Evolutionary conservation across 2,797 vertebrate genomes (phyloP), one percentile per base, ranked within the genome.

Genomic region (Amniataba percoides): DNA sequence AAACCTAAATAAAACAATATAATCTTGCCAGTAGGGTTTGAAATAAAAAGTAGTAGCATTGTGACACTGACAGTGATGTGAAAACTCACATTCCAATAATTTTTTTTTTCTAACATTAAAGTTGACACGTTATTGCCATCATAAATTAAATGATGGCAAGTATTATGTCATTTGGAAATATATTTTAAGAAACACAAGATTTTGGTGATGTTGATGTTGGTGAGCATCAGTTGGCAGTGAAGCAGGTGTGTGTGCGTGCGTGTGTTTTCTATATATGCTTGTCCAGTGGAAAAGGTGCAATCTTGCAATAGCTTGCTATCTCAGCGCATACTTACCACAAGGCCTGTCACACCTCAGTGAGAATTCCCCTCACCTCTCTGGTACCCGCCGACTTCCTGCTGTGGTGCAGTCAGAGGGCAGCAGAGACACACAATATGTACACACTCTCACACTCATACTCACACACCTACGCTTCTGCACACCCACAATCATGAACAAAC

Each of bases 281-380:
- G 74, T 87, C 85, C 74, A 89, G 84, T 91, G 91, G 89, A 95
- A 95, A 92, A 87, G 84, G 89, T 88, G 82, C 82, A 88, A 67
- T 78, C 69, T 89, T 91, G 89, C 90, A 93, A 82, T 90, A 86
- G 82, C 74, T 84, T 13, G 72, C 82, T 87, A 77, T 89, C 85
- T 93, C 78, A 84, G 71, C 80, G 72, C 86, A 81, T 84, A 81
- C 89, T 83, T 82, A 92, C 92, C 92, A 88, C 93, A 90, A 86
- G 79, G 77, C 84, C 78, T 89, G 84, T 93, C 89, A 89, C 90
- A 92, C 88, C 89, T 92, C 86, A 83, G 75, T 76, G 66, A 96
- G 93, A 96, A 96, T 94, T 95, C 92, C 95, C 94, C 95, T 95
- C 84, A 94, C 89, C 90, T 93, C 90, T 86, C 81, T 62, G 71